Evolutionary conservation across 2,113 vertebrate genomes (phyloP), one percentile per base, ranked within the genome.

Genomic region (Scomber colias): DNA sequence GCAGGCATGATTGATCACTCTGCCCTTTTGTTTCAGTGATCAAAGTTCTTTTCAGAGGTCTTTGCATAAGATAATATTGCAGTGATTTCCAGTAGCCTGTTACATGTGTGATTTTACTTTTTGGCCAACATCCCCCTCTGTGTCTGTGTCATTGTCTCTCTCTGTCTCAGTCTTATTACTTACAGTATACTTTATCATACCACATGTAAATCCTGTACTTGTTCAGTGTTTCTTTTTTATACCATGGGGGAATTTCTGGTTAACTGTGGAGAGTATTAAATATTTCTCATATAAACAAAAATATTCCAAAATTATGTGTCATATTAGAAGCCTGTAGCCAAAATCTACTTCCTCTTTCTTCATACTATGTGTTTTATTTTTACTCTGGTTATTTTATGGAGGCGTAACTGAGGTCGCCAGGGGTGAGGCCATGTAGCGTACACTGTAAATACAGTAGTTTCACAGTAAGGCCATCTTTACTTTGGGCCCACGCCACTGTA

Each of bases 401-500:
- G 67, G 87, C 81, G 74, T 83, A 70, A 66, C 54, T 57, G 73
- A 79, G 86, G 83, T 85, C 61, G 56, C 57, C 66, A 83, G 53
- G 24, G 68, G 76, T 75, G 70, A 83, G 71, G 70, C 56, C 79
- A 78, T 69, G 83, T 76, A 60, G 65, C 17, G 49, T 61, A 83
- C 78, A 79, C 80, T 69, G 71, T 55, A 45, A 74, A 65, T 83
- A 90, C 87, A 91, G 87, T 91, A 89, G 80, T n/a, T 62, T 64
- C 86, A 88, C 79, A 94, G 90, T 87, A 74, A 81, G 63, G 67
- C 80, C 77, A 72, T 87, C 87, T 93, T 92, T 93, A 89, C 86
- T 90, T 93, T 93, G 89, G 89, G 83, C 49, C 49, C 3, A 9
- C 5, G 65, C 89, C 89, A 92, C 78, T 71, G 85, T 83, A 91